These are phyloP conservation scores for Lordiphosa clarofinis DNA, from an alignment of 1,140 invertebrate species.

Conservation along the genomic window DNA sequence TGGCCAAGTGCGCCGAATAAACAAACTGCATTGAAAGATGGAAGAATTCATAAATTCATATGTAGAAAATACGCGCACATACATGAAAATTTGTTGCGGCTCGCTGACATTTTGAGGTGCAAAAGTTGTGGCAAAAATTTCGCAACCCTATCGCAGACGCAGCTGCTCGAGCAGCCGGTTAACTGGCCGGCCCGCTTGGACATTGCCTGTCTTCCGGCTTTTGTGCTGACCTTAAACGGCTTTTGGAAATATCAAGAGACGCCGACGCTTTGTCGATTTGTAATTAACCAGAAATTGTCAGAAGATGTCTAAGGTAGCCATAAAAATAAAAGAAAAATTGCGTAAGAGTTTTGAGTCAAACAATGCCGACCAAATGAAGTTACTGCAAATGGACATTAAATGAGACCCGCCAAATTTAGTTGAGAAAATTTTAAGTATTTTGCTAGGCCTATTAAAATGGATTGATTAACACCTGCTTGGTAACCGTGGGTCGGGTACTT, in stretches of 20 bases:
- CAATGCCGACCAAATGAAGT: slow-evolving; percentile 42
- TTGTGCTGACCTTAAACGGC: slow-evolving; percentile 63
- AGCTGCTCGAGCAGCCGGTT: slow-evolving; percentile 19
- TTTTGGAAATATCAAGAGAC: slow-evolving; percentile 37
- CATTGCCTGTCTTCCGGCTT: slow-evolving; percentile 56
- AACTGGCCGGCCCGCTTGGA: slow-evolving; percentile 9
- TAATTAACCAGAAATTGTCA: slow-evolving; percentile 58
- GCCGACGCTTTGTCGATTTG: slow-evolving; percentile 27
- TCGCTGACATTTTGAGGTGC: slow-evolving; percentile 69
- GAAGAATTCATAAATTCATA: slow-evolving; percentile 73
- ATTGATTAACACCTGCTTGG: too few relatives aligned
- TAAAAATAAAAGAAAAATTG: slow-evolving; percentile 23
- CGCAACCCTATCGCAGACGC: slow-evolving; percentile 36
- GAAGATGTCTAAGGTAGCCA: slow-evolving; percentile 39
- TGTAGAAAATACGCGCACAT: slow-evolving; percentile 42
- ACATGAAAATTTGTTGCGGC: slow-evolving; percentile 45
- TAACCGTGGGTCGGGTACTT: too few relatives aligned
- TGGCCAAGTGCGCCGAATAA: slow-evolving; percentile 61
- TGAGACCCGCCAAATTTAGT: slow-evolving; percentile 28
- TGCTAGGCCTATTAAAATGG: slow-evolving; percentile 27
- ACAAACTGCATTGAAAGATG: slow-evolving; percentile 22
- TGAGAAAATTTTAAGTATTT: not conserved
- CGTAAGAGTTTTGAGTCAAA: slow-evolving; percentile 46
- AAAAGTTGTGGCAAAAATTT: slow-evolving; percentile 58
- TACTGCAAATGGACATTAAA: slow-evolving; percentile 43